Base-by-base conservation (phyloP, 2,888 invertebrate species). In the Volucella bombylans region DNA sequence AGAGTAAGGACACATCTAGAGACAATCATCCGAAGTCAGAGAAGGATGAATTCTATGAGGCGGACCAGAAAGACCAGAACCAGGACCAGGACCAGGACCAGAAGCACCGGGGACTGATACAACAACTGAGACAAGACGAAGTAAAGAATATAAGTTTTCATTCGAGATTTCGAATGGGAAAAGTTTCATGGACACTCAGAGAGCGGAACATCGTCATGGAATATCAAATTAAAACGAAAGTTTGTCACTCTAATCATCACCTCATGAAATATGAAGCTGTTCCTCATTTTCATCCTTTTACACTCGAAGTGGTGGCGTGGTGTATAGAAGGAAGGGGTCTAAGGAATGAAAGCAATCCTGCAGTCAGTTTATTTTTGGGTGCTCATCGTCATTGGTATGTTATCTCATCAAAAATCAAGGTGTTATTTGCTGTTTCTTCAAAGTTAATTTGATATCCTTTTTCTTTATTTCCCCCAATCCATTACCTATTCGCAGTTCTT, bases 241-340 rank as follows among this genome's bases (percentile, higher is more conserved):
- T 85, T 81, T 85, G 76, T 85, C 85, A 76, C 72, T 85, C 38
- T 71, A 85, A 85, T 85, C 80, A 76, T 85, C 80, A 72, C 49
- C 76, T 85, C 74, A 77, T 85, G 81, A 77, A 81, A 85, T 81
- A 67, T 77, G 72, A 85, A 72, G 54, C 76, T 47, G 10, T 47
- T 61, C n/a, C 4, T 49, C 41, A 14, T 71, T 12, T n/a, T 45
- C 38, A 41, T 23, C 38, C 4, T 8, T 8, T 11, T 31, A 14
- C 43, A 23, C 18, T 18, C 8, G 50, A 23, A 11, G 11, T 8
- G 47, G 3, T 11, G n/a, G n/a, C n/a, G 38, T 14, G 38, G 54
- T n/a, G n/a, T 41, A 52, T 8, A 0, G 18, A 50, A 11, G 57
- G 31, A n/a, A n/a, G 41, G 67, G 45, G 23, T 59, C n/a, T 10